phyloP scores from a whole-genome alignment of 30 jellyfish, hydroid and myxozoan species.

The Cassiopea xamachana region DNA sequence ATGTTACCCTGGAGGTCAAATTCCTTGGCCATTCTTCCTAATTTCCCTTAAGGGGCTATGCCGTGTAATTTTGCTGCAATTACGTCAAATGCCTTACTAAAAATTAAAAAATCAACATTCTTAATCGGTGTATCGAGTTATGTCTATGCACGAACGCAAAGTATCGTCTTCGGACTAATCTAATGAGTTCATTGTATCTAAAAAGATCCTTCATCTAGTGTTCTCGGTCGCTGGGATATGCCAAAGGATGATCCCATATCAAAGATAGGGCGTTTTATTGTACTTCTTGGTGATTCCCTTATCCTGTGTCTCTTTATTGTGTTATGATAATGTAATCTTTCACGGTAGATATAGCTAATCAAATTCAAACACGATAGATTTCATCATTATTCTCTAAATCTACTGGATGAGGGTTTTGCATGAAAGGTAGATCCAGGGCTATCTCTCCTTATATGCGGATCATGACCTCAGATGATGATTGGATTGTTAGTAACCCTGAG shows the following conservation, averaged over 20 bases:
- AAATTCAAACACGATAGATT: slow-evolving; percentile 8
- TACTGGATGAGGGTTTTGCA: neutral
- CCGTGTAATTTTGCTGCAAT: neutral
- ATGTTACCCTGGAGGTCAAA: too few species aligned
- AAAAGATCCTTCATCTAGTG: neutral
- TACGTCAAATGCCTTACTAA: neutral
- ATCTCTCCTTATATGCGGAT: neutral
- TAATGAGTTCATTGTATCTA: neutral
- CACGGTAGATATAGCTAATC: slow-evolving; percentile 12
- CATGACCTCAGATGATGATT: slow-evolving; percentile 4
- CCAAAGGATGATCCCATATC: slow-evolving; percentile 1
- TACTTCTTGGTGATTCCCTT: neutral
- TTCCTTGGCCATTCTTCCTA: too few species aligned
- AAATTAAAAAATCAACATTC: slow-evolving; percentile 3
- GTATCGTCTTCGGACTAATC: slow-evolving; percentile 6
- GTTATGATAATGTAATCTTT: slow-evolving; percentile 12
- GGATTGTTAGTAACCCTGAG: neutral
- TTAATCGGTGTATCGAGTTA: slow-evolving; percentile 7
- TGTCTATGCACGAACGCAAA: neutral
- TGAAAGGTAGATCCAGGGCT: neutral
- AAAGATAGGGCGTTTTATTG: slow-evolving; percentile 4
- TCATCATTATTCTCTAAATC: neutral
- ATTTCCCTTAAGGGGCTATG: neutral
- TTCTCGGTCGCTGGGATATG: slow-evolving; percentile 1
- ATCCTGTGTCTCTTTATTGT: slow-evolving; percentile 5